Evolutionary conservation across 2,113 vertebrate genomes (phyloP).

Genomic region (Regulus satrapa): DNA sequence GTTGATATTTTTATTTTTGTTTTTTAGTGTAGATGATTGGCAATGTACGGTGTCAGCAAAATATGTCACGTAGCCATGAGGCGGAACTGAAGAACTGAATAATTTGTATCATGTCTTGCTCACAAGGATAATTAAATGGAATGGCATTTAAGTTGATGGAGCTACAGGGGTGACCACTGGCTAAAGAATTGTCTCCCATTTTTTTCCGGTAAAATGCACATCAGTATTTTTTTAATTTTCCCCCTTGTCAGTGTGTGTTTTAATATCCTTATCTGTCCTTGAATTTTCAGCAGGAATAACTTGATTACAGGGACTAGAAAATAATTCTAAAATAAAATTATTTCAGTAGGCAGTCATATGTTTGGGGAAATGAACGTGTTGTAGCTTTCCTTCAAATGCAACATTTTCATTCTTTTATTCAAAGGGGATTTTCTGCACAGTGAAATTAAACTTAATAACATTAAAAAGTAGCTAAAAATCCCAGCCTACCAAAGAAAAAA

Average conservation of each 20-base stretch:
- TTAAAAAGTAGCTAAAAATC: background rate
- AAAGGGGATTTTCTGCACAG: background rate
- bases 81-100: background rate
- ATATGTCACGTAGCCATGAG: background rate
- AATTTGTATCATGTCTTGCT: slow-evolving; percentile 1
- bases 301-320: background rate
- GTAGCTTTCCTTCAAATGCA: background rate
- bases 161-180: background rate
- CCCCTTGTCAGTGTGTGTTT: background rate
- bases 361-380: background rate
- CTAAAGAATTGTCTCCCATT: background rate
- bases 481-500: background rate
- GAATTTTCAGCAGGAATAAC: background rate
- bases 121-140: slow-evolving; percentile 16
- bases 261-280: background rate
- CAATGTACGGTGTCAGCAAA: background rate
- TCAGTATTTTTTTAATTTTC: background rate
- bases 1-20: background rate
- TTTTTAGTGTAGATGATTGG: background rate
- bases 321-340: background rate
- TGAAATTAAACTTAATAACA: background rate
- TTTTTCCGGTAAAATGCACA: background rate
- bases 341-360: background rate
- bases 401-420: background rate
- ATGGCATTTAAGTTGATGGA: slow-evolving; percentile 5